Conservation (phyloP, 1,140 invertebrate genomes). For the Panagrolaimus sp. region DNA sequence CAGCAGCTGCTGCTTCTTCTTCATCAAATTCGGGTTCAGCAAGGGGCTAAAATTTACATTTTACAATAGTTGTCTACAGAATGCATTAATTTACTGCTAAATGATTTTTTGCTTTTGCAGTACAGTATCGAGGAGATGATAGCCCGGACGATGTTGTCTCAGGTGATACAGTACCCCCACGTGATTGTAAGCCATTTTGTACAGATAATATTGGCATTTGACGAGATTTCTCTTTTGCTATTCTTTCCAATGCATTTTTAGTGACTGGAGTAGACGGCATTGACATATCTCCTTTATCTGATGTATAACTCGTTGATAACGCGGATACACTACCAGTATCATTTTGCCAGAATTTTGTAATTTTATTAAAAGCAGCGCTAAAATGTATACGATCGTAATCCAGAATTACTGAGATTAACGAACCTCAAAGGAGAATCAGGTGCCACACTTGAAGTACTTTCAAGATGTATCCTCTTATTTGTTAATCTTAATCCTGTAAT, state of each 20-base stretch:
- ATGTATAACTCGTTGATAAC: not conserved
- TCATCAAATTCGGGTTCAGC: constrained; percentile 40
- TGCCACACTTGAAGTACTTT: constrained; percentile 35
- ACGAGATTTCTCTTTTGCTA: constrained; percentile 6
- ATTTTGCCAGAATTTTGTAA: constrained; percentile 43
- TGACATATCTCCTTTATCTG: not conserved
- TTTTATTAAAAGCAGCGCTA: constrained; percentile 41
- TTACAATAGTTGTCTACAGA: not conserved
- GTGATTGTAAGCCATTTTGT: constrained; percentile 6
- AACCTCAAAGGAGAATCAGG: constrained; percentile 39
- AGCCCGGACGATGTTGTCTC: not conserved
- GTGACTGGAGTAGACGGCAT: not conserved
- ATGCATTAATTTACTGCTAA: constrained; percentile 21
- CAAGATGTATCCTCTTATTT: constrained; percentile 35
- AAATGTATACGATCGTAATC: constrained; percentile 8
- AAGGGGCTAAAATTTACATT: constrained; percentile 34
- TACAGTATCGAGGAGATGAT: constrained; percentile 16
- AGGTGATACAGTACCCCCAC: not conserved
- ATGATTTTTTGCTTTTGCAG: constrained; percentile 7
- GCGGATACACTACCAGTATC: not conserved
- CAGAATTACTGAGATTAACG: not conserved
- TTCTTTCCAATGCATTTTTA: constrained; percentile 1
- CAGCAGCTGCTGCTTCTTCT: not conserved
- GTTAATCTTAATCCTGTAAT: constrained; percentile 35
- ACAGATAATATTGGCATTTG: constrained; percentile 1